phyloP scores from a whole-genome alignment of 2,888 invertebrate genomes.

The Augochlorella aurata region DNA sequence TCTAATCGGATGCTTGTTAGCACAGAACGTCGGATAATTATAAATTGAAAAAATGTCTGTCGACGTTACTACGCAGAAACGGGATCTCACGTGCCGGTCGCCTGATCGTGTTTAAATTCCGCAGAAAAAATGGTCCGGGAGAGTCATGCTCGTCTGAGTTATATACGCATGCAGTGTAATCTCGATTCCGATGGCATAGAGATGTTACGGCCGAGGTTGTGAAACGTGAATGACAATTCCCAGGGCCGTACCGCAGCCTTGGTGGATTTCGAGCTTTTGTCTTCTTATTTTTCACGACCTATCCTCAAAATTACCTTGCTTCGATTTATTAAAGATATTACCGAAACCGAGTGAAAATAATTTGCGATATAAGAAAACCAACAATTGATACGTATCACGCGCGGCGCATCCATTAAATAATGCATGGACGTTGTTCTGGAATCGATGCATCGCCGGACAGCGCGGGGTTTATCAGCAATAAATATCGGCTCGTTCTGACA shows the following conservation, averaged over 20 bases:
- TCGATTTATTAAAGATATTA: no score
- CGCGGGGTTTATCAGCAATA: not conserved
- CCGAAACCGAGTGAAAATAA: not conserved
- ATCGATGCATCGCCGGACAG: not conserved
- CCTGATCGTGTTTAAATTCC: slow-evolving; percentile 24
- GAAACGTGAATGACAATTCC: not conserved
- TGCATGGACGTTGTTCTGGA: not conserved
- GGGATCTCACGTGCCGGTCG: slow-evolving; percentile 1
- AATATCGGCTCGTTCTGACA: not conserved
- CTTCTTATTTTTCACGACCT: no score
- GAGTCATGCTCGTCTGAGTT: not conserved
- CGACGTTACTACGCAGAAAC: no score
- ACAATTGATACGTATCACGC: no score
- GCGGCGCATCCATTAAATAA: not conserved
- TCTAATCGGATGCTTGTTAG: not conserved
- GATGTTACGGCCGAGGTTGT: slow-evolving; percentile 1
- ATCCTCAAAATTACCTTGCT: no score
- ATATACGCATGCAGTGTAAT: not conserved
- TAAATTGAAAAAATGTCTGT: not conserved
- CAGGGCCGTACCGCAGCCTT: not conserved
- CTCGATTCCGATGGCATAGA: not conserved
- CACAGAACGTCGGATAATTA: not conserved
- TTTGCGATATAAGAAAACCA: not conserved
- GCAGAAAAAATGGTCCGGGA: not conserved
- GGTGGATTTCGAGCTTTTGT: not conserved